Evolutionary conservation across 2,113 vertebrate genomes (phyloP), one percentile per base, ranked within the genome.

Genomic region (Stigmatopora nigra): DNA sequence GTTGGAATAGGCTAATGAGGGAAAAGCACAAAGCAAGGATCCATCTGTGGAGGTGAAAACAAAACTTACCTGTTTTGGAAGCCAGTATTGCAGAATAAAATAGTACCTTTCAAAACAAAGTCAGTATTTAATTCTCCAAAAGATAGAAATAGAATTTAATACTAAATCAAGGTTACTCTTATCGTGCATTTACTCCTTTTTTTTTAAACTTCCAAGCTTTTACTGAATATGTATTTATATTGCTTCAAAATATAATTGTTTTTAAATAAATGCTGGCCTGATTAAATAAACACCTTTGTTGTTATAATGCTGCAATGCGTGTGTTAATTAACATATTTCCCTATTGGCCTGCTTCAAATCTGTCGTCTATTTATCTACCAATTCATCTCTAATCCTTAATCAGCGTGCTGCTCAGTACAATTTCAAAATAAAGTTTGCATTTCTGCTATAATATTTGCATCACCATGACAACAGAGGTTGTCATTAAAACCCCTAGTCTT

Each of bases 401-500:
- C 15, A 16, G 46, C 9, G 38, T 41, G 38, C 4, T 1, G 38
- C 38, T 41, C 6, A 41, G 9, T 4, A 7, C 7, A 3, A 41
- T 41, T 41, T 7, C 4, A 10, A 41, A 41, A 41, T 10, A 10
- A 41, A 31, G 25, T 31, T 31, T 31, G 25, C 25, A 1, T 35
- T 16, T 58, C 56, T 35, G 15, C 13, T n/a, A n/a, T n/a, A 31
- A 15, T 25, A 36, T 49, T 46, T 9, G 14, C 48, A 22, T 48
- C 15, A 7, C 46, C 57, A 69, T 36, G 35, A 13, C 41, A 51
- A 17, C 22, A 5, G 44, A 14, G 47, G 6, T 64, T 52, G 41
- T 58, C 79, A 84, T 53, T 72, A 81, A 88, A 82, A 71, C 60
- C 78, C 77, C 77, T 77, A 80, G 83, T 81, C 85, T 59, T 77